A percentile compares a stretch with the other conserved stretches of the same genome.
Conservation (phyloP, 2,797 vertebrate genomes). For the Microcaecilia unicolor region DNA sequence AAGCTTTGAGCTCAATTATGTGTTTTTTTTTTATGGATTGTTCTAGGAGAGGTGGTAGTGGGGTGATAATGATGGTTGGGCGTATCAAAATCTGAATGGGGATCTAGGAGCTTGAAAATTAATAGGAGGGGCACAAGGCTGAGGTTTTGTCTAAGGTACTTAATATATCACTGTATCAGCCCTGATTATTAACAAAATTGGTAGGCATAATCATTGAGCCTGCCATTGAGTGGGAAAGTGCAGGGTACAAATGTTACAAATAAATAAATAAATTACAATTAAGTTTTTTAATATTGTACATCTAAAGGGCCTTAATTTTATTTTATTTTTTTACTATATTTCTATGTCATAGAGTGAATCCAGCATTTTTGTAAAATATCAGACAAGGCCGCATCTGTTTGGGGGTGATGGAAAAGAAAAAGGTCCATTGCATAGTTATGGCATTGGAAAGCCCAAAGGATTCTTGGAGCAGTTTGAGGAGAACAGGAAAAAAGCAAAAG, state of each 20-base stretch:
- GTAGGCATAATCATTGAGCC: conserved; percentile 2
- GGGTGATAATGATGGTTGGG: no score
- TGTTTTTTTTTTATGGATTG: no score
- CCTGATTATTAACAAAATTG: background rate
- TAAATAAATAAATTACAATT: no score
- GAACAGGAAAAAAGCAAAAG: conserved; percentile 74
- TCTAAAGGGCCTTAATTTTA: conserved; percentile 11
- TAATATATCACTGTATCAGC: no score
- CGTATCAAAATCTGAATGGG: no score
- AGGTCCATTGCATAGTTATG: conserved; percentile 35
- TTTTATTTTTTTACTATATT: conserved; percentile 15
- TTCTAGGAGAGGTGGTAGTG: no score
- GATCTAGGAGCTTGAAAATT: no score
- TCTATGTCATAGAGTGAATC: conserved; percentile 66
- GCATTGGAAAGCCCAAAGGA: conserved; percentile 44
- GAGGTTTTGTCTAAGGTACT: no score
- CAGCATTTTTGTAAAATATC: conserved; percentile 73
- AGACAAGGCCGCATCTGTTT: conserved; percentile 77
- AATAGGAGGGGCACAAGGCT: no score
- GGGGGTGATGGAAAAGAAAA: conserved; percentile 61
- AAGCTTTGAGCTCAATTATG: no score
- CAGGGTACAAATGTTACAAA: no score
- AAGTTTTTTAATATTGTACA: background rate
- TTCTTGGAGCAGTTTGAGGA: conserved; percentile 78
- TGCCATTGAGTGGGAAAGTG: no score